Percentiles rank a stretch among this genome's conserved stretches.
These are phyloP conservation scores for Reticulitermes speratus DNA, from an alignment of 1,140 invertebrate species.

Conservation along the genomic window DNA sequence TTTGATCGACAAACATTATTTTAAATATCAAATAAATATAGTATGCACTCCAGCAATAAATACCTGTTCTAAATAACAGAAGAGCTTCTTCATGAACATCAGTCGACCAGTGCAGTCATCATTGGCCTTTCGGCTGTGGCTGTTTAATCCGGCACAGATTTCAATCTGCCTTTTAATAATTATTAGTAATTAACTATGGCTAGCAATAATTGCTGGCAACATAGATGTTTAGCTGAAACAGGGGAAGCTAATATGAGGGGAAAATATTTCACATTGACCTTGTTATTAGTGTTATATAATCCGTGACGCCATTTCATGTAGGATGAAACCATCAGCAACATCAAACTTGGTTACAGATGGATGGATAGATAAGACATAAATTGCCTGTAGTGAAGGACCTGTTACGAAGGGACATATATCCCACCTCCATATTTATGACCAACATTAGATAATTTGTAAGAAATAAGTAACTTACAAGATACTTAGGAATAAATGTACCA, in stretches of 20 bases:
- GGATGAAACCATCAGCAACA: not conserved
- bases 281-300: not conserved
- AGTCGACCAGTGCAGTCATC: not conserved
- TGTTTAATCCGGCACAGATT: not conserved
- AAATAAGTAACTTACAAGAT: not conserved
- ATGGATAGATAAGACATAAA: not conserved
- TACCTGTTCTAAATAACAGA: no score
- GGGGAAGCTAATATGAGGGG: not conserved
- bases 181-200: not conserved
- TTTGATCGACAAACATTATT: no score
- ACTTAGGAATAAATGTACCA: not conserved
- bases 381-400: no score
- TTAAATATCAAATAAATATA: no score
- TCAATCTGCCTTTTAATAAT: not conserved
- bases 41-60: no score
- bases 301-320: not conserved
- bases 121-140: not conserved
- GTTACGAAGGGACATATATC: not conserved
- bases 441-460: not conserved
- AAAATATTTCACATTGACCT: not conserved
- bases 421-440: not conserved
- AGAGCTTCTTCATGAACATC: not conserved
- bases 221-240: not conserved
- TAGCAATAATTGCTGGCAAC: not conserved
- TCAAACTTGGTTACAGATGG: not conserved